Percentiles rank a stretch among this genome's conserved stretches.
Conservation (phyloP, 2,888 invertebrate genomes). For the Odontothrips loti region DNA sequence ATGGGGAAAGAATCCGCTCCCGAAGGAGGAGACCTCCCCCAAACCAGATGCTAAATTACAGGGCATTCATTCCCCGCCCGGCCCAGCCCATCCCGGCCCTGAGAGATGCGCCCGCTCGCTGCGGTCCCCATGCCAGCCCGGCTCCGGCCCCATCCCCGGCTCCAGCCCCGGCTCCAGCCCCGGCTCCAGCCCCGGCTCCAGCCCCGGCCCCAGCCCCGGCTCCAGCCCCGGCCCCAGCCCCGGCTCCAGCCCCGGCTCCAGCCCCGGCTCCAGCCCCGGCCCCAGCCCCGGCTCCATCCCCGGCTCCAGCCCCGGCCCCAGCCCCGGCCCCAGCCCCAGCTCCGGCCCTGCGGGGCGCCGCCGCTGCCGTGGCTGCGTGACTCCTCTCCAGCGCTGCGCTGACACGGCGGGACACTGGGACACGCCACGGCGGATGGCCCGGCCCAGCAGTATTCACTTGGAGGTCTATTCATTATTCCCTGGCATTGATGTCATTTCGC, state of each 20-base stretch:
- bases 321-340: neutral
- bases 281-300: neutral
- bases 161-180: neutral
- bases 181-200: neutral
- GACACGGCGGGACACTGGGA: too few relatives aligned
- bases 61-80: neutral
- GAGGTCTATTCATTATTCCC: too few relatives aligned
- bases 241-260: neutral
- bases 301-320: neutral
- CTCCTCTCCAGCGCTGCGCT: too few relatives aligned
- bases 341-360: neutral
- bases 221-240: neutral
- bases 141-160: neutral
- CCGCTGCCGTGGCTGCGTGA: too few relatives aligned
- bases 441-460: too few relatives aligned
- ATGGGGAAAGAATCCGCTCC: neutral
- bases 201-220: too few relatives aligned
- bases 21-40: neutral
- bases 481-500: too few relatives aligned
- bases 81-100: neutral
- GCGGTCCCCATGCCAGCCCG: neutral
- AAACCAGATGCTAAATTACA: conserved; percentile 6
- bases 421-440: too few relatives aligned
- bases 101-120: neutral
- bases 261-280: neutral